Evolutionary conservation across 2,797 vertebrate genomes (phyloP), one percentile per base, ranked within the genome.

Genomic region (Galago senegalensis): DNA sequence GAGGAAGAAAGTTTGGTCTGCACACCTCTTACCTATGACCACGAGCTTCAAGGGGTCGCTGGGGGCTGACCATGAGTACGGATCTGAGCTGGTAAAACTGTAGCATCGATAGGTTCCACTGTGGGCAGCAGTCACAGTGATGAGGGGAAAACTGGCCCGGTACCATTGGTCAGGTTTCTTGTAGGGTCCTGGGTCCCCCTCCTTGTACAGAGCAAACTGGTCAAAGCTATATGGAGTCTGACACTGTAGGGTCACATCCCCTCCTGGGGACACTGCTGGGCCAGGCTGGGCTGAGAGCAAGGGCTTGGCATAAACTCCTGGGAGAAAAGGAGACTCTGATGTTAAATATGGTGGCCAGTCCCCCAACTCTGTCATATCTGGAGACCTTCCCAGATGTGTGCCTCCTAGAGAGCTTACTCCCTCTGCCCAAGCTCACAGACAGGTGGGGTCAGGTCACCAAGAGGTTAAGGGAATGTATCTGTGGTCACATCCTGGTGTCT

Each of bases 61-160:
- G 18, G 96, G 96, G 1, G 93, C 63, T 0, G 96, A 97, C 96
- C 96, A 97, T 82, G 87, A 63, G 63, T 90, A 73, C 1, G 94
- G 96, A 8, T 0, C 0, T 0, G 0, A 0, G 2, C 94, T 94
- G 63, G 85, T 85, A 21, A 93, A 97, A 61, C 92, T 83, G 77
- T 97, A 97, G 60, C 97, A 98, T 3, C 63, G 67, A 93, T 98
- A 98, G 53, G 25, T 82, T 4, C 97, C 97, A 0, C 95, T 83
- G 90, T 96, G 89, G 5, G 91, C 85, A 0, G 93, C 72, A 0
- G 81, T 95, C 61, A 95, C 97, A 0, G 82, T 61, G 61, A 29
- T 25, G 27, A 98, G 69, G 72, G 95, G 63, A 43, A 97, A 97
- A 21, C 77, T 25, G 7, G 95, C 90, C 67, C 0, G 16, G 87